phyloP scores from a whole-genome alignment of 2,888 invertebrate genomes.

The Andrena haemorrhoa region DNA sequence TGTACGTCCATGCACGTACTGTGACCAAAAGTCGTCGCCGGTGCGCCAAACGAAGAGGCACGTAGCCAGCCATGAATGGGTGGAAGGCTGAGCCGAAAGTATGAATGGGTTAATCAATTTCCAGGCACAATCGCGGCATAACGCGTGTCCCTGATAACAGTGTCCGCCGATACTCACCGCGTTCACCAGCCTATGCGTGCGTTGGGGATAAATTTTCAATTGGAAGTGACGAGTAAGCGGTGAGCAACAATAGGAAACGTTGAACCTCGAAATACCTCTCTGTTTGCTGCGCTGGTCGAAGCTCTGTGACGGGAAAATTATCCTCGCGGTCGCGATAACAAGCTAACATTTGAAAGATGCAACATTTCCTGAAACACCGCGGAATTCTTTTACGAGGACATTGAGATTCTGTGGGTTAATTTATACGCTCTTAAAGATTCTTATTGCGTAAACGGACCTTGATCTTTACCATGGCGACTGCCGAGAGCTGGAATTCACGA shows the following conservation, averaged over 20 bases:
- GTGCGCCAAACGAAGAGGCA: slow-evolving; percentile 45
- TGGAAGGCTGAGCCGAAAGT: slow-evolving; percentile 62
- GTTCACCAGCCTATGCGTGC: slow-evolving; percentile 20
- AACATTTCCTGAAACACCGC: background rate
- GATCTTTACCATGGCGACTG: background rate
- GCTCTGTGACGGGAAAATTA: slow-evolving; percentile 31
- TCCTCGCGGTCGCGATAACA: background rate
- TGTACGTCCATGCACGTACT: background rate
- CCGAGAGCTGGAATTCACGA: background rate
- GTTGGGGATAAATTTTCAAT: slow-evolving; percentile 60
- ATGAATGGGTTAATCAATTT: slow-evolving; percentile 73
- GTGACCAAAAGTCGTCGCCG: slow-evolving; percentile 29
- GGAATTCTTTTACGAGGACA: background rate
- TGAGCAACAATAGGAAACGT: slow-evolving; percentile 42
- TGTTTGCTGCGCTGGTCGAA: background rate
- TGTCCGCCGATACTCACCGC: slow-evolving; percentile 12
- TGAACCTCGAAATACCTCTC: slow-evolving; percentile 17
- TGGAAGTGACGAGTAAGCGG: slow-evolving; percentile 40
- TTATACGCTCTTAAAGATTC: background rate
- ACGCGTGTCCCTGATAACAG: slow-evolving; percentile 55
- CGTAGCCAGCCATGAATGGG: slow-evolving; percentile 63
- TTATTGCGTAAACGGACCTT: background rate
- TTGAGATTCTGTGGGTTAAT: background rate
- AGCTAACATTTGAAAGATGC: background rate
- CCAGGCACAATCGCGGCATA: slow-evolving; percentile 59